These are phyloP conservation scores for Cerastis leucographa DNA, from an alignment of 2,888 invertebrate species.

Conservation along the genomic window DNA sequence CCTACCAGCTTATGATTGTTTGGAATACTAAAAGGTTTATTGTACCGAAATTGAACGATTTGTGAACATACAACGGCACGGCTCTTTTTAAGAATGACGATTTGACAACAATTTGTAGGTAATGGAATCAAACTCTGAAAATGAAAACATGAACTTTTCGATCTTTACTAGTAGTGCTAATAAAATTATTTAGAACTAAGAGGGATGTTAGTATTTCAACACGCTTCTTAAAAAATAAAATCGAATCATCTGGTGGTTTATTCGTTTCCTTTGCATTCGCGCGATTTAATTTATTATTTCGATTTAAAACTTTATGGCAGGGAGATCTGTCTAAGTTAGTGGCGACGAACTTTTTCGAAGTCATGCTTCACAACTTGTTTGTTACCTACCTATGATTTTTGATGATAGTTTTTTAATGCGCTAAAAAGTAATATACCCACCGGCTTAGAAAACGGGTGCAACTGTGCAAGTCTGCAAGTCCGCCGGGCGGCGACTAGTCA, in stretches of 20 bases:
- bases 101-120: not conserved
- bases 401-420: not conserved
- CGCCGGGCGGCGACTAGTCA: not conserved
- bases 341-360: not conserved
- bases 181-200: not conserved
- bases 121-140: conserved; percentile 1
- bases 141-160: not conserved
- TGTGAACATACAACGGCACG: not conserved
- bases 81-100: not conserved
- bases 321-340: not conserved
- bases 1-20: not conserved
- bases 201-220: not conserved
- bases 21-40: not conserved
- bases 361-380: not conserved
- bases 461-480: no score
- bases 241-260: not conserved
- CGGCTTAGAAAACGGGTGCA: not conserved
- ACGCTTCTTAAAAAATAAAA: not conserved
- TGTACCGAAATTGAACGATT: not conserved
- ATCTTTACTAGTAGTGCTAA: not conserved
- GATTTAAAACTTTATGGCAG: not conserved
- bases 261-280: not conserved
- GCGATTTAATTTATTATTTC: not conserved
- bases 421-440: not conserved
- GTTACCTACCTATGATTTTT: not conserved